Evolutionary conservation across 2,888 invertebrate species (phyloP).

Genomic region (Drosophila siamana): DNA sequence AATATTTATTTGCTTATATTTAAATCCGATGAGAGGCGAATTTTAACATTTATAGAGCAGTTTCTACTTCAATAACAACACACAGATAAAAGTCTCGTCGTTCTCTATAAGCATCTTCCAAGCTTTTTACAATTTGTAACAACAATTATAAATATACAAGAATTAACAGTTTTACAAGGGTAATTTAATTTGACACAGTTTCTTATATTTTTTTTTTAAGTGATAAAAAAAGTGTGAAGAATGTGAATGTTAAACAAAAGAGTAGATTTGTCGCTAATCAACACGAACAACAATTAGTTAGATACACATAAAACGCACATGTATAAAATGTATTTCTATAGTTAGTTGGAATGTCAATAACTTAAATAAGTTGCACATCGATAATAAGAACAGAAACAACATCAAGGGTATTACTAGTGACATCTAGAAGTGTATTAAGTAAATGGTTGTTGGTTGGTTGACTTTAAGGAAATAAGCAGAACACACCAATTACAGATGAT

Average conservation of each 20-base stretch:
- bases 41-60: no score
- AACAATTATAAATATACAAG: background rate
- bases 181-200: background rate
- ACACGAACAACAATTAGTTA: conserved; percentile 27
- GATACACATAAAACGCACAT: conserved; percentile 22
- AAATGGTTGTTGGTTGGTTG: conserved; percentile 12
- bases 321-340: background rate
- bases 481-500: conserved; percentile 71
- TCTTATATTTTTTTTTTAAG: background rate
- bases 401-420: conserved; percentile 28
- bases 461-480: conserved; percentile 39
- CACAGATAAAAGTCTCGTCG: no score
- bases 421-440: conserved; percentile 26
- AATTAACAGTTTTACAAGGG: background rate
- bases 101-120: no score
- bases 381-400: conserved; percentile 44
- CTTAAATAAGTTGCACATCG: conserved; percentile 29
- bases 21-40: no score
- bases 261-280: background rate
- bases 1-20: no score
- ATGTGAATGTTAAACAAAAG: background rate
- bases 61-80: no score
- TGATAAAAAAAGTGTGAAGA: background rate
- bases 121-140: no score
- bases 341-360: background rate